Percentiles rank a stretch among this genome's conserved stretches.
These are phyloP conservation scores for Mechanitis mazaeus DNA, from an alignment of 2,888 invertebrate species.

Conservation along the genomic window DNA sequence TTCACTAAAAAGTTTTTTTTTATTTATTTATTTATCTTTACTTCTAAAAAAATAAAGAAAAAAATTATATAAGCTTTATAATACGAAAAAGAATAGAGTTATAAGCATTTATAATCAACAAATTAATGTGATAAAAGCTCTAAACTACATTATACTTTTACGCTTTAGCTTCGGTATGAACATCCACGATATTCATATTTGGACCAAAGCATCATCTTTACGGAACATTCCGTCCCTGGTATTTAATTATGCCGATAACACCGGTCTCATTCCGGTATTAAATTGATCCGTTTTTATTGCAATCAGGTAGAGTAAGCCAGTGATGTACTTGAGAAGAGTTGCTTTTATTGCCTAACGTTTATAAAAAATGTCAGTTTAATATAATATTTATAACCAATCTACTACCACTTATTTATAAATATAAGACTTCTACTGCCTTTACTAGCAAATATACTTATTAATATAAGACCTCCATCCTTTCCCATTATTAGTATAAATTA, in stretches of 20 bases:
- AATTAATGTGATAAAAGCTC: neutral
- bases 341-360: neutral
- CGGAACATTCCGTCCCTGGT: constrained; percentile 3
- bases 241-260: constrained; percentile 7
- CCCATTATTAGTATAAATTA: neutral
- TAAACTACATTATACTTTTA: neutral
- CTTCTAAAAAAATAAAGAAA: too few species aligned
- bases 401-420: too few species aligned
- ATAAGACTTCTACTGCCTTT: too few species aligned
- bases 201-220: constrained; percentile 5
- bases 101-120: too few species aligned
- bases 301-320: constrained; percentile 20
- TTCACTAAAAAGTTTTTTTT: too few species aligned
- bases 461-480: too few species aligned
- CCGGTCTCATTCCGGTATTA: constrained; percentile 32
- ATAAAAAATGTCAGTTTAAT: too few species aligned
- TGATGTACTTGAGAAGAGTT: neutral
- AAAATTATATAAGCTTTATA: too few species aligned
- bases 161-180: neutral
- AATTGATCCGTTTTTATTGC: constrained; percentile 39
- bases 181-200: constrained; percentile 4
- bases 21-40: too few species aligned
- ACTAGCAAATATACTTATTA: too few species aligned
- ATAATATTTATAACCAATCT: too few species aligned
- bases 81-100: too few species aligned